phyloP scores from a whole-genome alignment of 2,888 invertebrate species.

The Nomada fucata region DNA sequence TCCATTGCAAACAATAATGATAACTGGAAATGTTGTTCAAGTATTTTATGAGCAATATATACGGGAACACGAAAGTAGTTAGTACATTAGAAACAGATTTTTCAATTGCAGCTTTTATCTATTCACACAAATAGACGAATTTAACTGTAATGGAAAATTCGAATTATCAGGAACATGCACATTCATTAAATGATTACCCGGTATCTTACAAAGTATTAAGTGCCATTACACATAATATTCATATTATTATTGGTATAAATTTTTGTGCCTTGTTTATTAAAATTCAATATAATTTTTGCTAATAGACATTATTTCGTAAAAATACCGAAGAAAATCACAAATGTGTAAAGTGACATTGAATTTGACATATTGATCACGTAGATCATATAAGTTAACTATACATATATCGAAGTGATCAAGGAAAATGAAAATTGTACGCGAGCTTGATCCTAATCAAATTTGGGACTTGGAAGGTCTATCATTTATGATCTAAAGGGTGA shows the following conservation, averaged over 20 bases:
- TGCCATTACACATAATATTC: constrained; percentile 45
- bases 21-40: constrained; percentile 16
- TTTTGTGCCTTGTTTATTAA: constrained; percentile 15
- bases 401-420: constrained; percentile 25
- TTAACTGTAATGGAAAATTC: constrained; percentile 21
- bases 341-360: constrained; percentile 9
- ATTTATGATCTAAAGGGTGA: neutral
- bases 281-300: neutral
- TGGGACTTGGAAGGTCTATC: constrained; percentile 6
- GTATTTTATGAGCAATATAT: constrained; percentile 40
- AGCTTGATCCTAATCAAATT: constrained; percentile 45
- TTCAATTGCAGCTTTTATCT: constrained; percentile 22
- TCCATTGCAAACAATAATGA: constrained; percentile 12
- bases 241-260: constrained; percentile 44
- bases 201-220: constrained; percentile 28
- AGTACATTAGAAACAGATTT: constrained; percentile 53
- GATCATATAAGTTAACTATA: constrained; percentile 28
- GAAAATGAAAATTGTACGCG: constrained; percentile 14
- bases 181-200: constrained; percentile 35
- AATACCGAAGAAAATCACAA: constrained; percentile 7
- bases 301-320: constrained; percentile 31
- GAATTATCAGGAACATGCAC: constrained; percentile 20
- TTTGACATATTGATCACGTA: constrained; percentile 37
- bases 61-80: constrained; percentile 62
- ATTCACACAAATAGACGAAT: constrained; percentile 21